A percentile compares a stretch with the other conserved stretches of the same genome.
Evolutionary conservation across 2,888 invertebrate species (phyloP).

Genomic region (Anagyrus pseudococci): DNA sequence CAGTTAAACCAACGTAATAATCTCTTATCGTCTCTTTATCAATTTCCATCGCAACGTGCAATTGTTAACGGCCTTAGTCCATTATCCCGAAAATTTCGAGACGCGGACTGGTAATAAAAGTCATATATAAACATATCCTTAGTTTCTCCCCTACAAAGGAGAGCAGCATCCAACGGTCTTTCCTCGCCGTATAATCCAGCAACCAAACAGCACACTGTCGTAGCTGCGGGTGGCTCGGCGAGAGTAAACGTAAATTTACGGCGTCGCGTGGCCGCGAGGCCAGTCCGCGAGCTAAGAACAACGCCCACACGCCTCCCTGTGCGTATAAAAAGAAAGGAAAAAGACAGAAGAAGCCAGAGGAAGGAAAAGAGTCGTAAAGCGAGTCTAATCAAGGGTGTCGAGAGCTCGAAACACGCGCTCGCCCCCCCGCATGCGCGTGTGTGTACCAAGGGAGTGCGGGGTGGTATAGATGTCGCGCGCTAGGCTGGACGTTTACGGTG

Average conservation of each 20-base stretch:
- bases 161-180: too few species aligned
- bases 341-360: neutral
- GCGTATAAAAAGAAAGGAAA: conserved; percentile 1
- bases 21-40: too few species aligned
- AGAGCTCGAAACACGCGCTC: conserved; percentile 39
- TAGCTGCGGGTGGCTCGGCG: neutral
- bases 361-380: conserved; percentile 40
- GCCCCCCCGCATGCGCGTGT: conserved; percentile 9
- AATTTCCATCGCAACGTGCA: too few species aligned
- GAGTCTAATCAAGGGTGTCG: conserved; percentile 44
- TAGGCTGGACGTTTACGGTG: conserved; percentile 49
- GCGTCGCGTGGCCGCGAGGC: neutral
- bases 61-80: too few species aligned
- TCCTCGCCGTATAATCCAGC: too few species aligned
- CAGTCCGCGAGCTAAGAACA: neutral
- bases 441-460: neutral
- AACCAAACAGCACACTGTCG: neutral
- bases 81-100: too few species aligned
- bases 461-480: too few species aligned
- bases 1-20: too few species aligned
- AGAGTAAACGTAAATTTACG: conserved; percentile 23
- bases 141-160: too few species aligned
- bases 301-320: neutral
- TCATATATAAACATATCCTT: too few species aligned
- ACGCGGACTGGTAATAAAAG: too few species aligned